Percentiles rank a stretch among this genome's conserved stretches.
Evolutionary conservation across 2,797 vertebrate species (phyloP).

Genomic region (Bucorvus abyssinicus): DNA sequence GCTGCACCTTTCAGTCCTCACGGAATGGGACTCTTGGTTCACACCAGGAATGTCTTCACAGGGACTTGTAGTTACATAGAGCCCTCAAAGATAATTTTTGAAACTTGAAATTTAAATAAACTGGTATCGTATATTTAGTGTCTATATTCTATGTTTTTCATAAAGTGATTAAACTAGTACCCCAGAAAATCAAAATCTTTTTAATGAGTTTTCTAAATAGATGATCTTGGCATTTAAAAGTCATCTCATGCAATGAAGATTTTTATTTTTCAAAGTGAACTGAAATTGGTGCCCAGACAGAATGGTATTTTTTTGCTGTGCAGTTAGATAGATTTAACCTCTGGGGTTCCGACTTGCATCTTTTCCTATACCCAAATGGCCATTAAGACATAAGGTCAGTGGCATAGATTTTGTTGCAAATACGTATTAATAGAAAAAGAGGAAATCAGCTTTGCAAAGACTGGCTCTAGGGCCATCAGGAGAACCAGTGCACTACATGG

Average conservation of each 20-base stretch:
- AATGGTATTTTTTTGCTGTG: background rate
- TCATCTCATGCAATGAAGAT: background rate
- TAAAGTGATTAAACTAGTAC: background rate
- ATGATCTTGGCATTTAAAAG: conserved; percentile 21
- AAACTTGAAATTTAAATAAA: background rate
- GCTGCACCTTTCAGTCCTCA: background rate
- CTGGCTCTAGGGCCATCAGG: background rate
- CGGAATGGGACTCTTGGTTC: background rate
- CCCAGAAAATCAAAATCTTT: background rate
- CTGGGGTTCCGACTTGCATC: background rate
- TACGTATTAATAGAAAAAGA: background rate
- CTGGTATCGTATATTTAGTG: background rate
- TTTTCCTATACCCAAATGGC: background rate
- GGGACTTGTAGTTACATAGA: background rate
- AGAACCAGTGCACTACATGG: background rate
- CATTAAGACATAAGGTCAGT: background rate
- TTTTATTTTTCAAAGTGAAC: background rate
- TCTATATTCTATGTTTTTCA: background rate
- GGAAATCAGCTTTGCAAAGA: background rate
- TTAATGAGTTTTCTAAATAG: background rate
- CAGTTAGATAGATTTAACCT: background rate
- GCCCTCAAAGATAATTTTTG: background rate
- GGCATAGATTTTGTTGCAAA: background rate
- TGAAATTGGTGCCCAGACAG: background rate
- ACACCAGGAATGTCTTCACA: background rate